Conservation (phyloP, 2,888 invertebrate genomes). For the Drosophila testacea region DNA sequence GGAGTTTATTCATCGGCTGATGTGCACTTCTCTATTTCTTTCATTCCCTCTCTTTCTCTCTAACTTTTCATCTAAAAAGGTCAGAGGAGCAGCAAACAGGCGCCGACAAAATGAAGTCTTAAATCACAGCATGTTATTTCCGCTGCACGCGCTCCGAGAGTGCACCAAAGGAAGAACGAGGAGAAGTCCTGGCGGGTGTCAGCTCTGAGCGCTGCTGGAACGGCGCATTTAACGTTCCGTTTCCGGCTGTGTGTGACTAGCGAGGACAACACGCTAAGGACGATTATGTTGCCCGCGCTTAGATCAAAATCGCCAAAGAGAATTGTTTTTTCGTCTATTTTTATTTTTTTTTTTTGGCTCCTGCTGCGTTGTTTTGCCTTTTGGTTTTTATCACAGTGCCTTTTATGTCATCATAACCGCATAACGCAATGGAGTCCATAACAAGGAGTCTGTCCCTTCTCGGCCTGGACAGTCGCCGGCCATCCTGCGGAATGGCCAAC, state of each 20-base stretch:
- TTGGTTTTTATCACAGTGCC: conserved; percentile 70
- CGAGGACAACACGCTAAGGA: conserved; percentile 44
- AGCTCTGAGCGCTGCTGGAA: conserved; percentile 35
- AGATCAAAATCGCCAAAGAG: conserved; percentile 66
- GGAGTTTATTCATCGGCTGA: conserved; percentile 25
- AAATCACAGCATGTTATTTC: conserved; percentile 83
- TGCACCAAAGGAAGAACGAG: conserved; percentile 11
- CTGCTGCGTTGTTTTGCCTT: conserved; percentile 62
- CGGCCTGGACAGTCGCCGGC: conserved; percentile 35
- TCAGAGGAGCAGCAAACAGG: conserved; percentile 36
- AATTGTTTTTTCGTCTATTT: conserved; percentile 56
- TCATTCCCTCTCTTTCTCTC: not conserved
- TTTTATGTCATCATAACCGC: conserved; percentile 78
- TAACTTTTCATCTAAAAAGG: conserved; percentile 6
- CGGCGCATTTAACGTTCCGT: conserved; percentile 75
- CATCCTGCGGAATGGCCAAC: conserved; percentile 52
- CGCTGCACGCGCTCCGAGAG: conserved; percentile 64
- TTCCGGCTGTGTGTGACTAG: conserved; percentile 60
- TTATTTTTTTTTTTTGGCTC: not conserved
- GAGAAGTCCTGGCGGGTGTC: conserved; percentile 13
- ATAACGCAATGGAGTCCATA: conserved; percentile 46
- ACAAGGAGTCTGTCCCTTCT: conserved; percentile 34
- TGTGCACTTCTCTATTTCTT: not conserved
- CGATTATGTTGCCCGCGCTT: conserved; percentile 50
- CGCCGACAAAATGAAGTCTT: conserved; percentile 78